phyloP scores from a whole-genome alignment of 1,140 invertebrate genomes.

The Eriosoma lanigerum region DNA sequence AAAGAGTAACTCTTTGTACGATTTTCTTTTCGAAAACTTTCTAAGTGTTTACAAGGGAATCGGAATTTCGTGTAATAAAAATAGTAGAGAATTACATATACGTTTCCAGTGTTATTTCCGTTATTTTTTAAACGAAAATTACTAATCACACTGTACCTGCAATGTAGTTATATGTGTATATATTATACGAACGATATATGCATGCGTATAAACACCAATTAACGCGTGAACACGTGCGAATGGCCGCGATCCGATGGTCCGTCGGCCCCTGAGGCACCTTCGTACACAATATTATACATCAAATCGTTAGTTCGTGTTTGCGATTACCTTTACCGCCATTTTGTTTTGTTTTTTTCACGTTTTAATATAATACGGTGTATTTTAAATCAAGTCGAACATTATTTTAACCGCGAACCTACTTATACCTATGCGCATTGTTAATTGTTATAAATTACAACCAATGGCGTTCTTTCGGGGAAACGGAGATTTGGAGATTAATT shows the following conservation, averaged over 20 bases:
- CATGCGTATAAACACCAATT: conserved; percentile 2
- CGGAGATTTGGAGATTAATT: too few species aligned
- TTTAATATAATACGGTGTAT: neutral
- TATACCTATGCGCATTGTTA: too few species aligned
- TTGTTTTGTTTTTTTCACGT: conserved; percentile 5
- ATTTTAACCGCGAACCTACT: neutral
- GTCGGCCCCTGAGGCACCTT: neutral
- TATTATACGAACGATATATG: neutral
- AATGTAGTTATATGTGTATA: too few species aligned
- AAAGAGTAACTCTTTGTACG: too few species aligned
- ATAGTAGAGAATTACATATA: too few species aligned
- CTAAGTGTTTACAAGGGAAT: neutral
- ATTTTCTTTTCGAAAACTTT: neutral
- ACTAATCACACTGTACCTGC: too few species aligned
- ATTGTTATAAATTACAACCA: too few species aligned
- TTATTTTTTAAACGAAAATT: too few species aligned
- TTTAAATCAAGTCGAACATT: conserved; percentile 10
- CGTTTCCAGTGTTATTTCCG: too few species aligned
- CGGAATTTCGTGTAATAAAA: too few species aligned
- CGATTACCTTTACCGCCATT: conserved; percentile 29
- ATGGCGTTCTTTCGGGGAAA: too few species aligned
- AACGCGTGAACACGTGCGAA: conserved; percentile 43
- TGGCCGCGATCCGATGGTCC: neutral
- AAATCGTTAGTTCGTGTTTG: conserved; percentile 21
- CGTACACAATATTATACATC: neutral